phyloP scores from a whole-genome alignment of 1,140 invertebrate species.

The Gryllus bimaculatus region DNA sequence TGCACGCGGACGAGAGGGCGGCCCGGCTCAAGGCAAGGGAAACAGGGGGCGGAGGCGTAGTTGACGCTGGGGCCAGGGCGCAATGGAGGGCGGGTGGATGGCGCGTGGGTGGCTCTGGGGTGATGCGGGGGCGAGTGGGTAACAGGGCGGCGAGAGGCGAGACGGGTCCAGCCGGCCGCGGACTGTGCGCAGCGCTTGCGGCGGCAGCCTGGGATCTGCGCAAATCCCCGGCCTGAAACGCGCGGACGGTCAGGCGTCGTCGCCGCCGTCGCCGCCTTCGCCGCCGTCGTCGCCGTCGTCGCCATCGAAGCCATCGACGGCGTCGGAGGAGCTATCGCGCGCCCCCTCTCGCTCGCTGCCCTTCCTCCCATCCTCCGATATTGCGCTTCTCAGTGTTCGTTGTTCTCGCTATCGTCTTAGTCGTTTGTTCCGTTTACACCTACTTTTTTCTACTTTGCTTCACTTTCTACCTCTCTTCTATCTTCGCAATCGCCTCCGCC shows the following conservation, averaged over 20 bases:
- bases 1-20: too few relatives aligned
- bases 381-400: background rate
- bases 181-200: background rate
- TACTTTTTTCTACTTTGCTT: too few relatives aligned
- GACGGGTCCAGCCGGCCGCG: background rate
- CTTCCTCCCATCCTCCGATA: background rate
- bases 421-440: too few relatives aligned
- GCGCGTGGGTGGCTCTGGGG: too few relatives aligned
- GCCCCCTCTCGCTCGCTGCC: too few relatives aligned
- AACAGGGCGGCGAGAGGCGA: background rate
- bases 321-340: background rate
- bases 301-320: background rate
- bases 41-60: too few relatives aligned
- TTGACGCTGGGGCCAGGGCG: too few relatives aligned
- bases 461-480: too few relatives aligned
- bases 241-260: background rate
- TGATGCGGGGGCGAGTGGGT: too few relatives aligned
- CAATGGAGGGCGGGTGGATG: too few relatives aligned
- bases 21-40: too few relatives aligned
- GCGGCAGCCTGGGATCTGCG: background rate
- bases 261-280: background rate
- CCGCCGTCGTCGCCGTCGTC: background rate
- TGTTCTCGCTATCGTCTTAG: background rate
- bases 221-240: background rate
- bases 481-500: too few relatives aligned